Percentiles rank a stretch among this genome's conserved stretches.
These are phyloP conservation scores for Teinopalpus imperialis DNA, from an alignment of 2,888 invertebrate species.

Conservation along the genomic window DNA sequence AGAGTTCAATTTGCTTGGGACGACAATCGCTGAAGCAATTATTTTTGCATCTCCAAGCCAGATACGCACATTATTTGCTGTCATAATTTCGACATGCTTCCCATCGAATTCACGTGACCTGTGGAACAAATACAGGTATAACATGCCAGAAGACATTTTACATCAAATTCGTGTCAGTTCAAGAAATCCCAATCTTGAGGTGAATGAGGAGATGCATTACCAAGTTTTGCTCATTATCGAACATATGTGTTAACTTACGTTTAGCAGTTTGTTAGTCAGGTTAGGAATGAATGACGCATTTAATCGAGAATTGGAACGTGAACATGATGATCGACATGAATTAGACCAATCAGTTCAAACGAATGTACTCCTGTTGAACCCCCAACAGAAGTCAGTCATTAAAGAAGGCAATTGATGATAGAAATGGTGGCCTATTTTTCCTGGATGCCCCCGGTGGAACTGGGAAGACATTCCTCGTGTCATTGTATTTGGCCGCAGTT, in stretches of 20 bases:
- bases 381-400: no score
- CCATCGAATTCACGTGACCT: conserved; percentile 35
- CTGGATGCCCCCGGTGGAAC: no score
- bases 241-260: background rate
- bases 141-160: conserved; percentile 41
- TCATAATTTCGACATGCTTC: conserved; percentile 38
- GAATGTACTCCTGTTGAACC: no score
- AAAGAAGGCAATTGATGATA: background rate
- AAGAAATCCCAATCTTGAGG: conserved; percentile 34
- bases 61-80: conserved; percentile 41
- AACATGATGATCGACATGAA: no score
- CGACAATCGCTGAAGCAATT: conserved; percentile 36
- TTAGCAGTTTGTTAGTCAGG: background rate
- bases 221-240: background rate
- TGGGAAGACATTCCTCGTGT: no score
- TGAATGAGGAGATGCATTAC: conserved; percentile 34
- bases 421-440: no score
- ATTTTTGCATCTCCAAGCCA: conserved; percentile 36
- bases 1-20: conserved; percentile 37
- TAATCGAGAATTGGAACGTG: no score
- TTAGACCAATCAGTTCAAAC: no score
- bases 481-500: no score
- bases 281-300: no score
- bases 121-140: conserved; percentile 41
- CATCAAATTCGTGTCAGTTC: conserved; percentile 35